phyloP scores from a whole-genome alignment of 2,113 vertebrate genomes.

The Forbesichthys papilliferus region DNA sequence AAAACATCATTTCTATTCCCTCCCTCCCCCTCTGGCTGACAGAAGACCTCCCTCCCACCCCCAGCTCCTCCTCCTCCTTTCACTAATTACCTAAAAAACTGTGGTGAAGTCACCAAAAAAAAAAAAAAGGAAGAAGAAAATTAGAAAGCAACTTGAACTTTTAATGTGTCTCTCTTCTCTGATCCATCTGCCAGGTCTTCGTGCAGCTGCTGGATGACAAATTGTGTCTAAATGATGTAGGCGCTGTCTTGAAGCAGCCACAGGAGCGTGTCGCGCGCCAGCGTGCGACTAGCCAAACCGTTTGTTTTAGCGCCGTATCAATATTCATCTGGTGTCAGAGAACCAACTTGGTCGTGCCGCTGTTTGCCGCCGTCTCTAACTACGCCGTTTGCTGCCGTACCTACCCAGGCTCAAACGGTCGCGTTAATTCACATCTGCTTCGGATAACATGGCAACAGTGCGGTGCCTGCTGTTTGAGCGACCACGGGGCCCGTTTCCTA shows the following conservation, averaged over 20 bases:
- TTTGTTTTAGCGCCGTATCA: constrained; percentile 61
- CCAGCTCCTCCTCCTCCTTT: constrained; percentile 25
- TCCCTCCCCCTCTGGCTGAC: constrained; percentile 26
- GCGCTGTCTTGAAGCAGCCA: constrained; percentile 73
- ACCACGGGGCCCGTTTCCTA: neutral
- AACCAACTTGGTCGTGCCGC: too few relatives aligned
- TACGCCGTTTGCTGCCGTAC: too few relatives aligned
- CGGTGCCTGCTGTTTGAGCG: too few relatives aligned
- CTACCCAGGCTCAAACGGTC: too few relatives aligned
- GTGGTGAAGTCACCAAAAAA: constrained; percentile 37
- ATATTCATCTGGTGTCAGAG: constrained; percentile 46
- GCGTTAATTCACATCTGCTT: too few relatives aligned
- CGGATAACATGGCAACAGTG: too few relatives aligned
- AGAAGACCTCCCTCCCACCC: constrained; percentile 26
- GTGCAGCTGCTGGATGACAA: constrained; percentile 68
- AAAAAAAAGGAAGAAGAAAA: constrained; percentile 10
- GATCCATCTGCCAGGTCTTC: constrained; percentile 53
- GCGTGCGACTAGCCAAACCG: constrained; percentile 54
- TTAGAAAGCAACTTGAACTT: constrained; percentile 44
- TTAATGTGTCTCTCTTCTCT: constrained; percentile 45
- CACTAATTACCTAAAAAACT: constrained; percentile 34
- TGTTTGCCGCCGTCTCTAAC: too few relatives aligned
- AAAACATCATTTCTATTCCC: constrained; percentile 25
- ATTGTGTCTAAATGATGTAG: constrained; percentile 69
- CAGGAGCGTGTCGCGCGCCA: constrained; percentile 43